phyloP scores from a whole-genome alignment of 1,140 invertebrate genomes.

The Drosophila micromelanica region DNA sequence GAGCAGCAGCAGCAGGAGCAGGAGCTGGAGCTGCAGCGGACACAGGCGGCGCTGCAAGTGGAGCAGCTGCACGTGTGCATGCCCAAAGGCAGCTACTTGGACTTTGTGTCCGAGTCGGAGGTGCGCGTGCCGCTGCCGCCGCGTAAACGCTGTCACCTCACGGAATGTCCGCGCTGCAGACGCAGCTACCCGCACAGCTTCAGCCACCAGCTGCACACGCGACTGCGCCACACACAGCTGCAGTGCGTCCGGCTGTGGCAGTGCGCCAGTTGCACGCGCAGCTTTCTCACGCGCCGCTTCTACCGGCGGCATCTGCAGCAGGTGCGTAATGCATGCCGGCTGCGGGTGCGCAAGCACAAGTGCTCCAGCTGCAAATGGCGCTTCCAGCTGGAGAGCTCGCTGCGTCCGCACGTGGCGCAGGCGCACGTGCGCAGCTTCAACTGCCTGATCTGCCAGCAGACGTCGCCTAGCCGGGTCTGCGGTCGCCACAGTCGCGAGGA shows the following conservation, averaged over 20 bases:
- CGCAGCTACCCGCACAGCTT: constrained; percentile 24
- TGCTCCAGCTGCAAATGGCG: constrained; percentile 21
- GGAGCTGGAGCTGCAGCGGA: not conserved
- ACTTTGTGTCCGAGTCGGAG: constrained; percentile 8
- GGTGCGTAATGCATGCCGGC: not conserved
- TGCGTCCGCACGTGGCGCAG: constrained; percentile 1
- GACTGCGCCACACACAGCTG: not conserved
- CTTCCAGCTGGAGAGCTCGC: constrained; percentile 23
- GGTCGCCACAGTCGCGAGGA: constrained; percentile 9
- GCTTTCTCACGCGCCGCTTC: constrained; percentile 9
- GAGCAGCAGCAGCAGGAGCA: not conserved
- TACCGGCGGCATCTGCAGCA: constrained; percentile 6
- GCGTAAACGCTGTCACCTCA: not conserved
- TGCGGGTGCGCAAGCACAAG: constrained; percentile 15
- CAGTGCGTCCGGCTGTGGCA: not conserved
- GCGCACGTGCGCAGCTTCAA: constrained; percentile 14
- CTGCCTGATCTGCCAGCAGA: constrained; percentile 30
- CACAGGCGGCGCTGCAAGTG: not conserved
- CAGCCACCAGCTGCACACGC: constrained; percentile 44
- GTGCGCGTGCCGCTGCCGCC: not conserved
- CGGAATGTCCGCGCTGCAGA: constrained; percentile 19
- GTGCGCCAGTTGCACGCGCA: constrained; percentile 26
- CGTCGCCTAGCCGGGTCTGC: constrained; percentile 22
- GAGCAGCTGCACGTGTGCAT: constrained; percentile 23
- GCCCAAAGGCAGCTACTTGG: not conserved